These are phyloP conservation scores for Eueides isabella DNA, from an alignment of 1,140 invertebrate genomes.

Conservation along the genomic window DNA sequence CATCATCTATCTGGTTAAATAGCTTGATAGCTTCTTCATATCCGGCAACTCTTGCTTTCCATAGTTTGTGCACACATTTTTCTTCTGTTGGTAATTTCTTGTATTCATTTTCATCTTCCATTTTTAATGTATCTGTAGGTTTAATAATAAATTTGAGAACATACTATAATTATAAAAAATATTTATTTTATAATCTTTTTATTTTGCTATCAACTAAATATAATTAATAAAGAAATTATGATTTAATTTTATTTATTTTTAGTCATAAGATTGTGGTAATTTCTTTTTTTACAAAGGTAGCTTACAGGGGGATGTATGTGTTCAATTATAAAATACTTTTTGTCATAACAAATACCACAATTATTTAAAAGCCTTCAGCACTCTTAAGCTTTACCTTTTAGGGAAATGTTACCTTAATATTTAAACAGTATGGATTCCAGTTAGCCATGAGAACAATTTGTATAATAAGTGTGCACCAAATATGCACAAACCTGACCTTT, in stretches of 20 bases:
- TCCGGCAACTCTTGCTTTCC: conserved; percentile 96
- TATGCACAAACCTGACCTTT: conserved; percentile 59
- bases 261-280: too few species aligned
- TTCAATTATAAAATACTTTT: neutral
- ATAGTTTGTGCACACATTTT: conserved; percentile 95
- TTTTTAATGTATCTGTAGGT: conserved; percentile 60
- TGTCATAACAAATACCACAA: conserved; percentile 9
- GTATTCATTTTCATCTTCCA: conserved; percentile 96
- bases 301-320: too few species aligned
- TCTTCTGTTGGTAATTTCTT: conserved; percentile 96
- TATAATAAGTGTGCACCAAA: conserved; percentile 52
- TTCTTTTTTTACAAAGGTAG: too few species aligned
- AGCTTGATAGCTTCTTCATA: conserved; percentile 96
- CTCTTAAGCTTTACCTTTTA: conserved; percentile 5
- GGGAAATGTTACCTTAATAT: conserved; percentile 15
- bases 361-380: conserved; percentile 6
- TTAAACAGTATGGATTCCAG: conserved; percentile 54
- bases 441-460: conserved; percentile 63
- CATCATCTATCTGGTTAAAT: conserved; percentile 93
- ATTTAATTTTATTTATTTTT: too few species aligned
- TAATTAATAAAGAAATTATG: too few species aligned
- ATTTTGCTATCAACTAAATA: too few species aligned
- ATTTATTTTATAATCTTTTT: too few species aligned
- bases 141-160: conserved; percentile 9
- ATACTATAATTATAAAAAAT: neutral